A percentile compares a stretch with the other conserved stretches of the same genome.
Conservation (phyloP, 2,113 vertebrate species). For the Psammodynastes pulverulentus region DNA sequence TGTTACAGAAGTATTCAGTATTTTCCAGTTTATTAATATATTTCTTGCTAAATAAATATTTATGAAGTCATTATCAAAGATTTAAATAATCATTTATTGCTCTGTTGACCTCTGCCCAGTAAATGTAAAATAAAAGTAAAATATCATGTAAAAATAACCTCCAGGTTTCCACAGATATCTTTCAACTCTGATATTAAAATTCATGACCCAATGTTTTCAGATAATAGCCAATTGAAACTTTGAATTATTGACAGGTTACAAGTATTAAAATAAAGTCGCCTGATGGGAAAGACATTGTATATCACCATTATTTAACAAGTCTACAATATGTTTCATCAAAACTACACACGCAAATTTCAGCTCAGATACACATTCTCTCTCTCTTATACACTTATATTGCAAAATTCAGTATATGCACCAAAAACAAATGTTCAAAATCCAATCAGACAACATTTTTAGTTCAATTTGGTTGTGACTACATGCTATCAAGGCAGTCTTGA, state of each 20-base stretch:
- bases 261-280: neutral
- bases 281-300: neutral
- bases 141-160: slow-evolving; percentile 42
- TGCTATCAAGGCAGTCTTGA: neutral
- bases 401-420: neutral
- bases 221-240: slow-evolving; percentile 51
- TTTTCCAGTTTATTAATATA: slow-evolving; percentile 26
- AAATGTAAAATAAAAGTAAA: slow-evolving; percentile 30
- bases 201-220: slow-evolving; percentile 30
- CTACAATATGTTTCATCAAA: neutral
- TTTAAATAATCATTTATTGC: slow-evolving; percentile 28
- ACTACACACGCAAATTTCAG: neutral
- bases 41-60: slow-evolving; percentile 48
- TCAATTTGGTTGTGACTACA: neutral
- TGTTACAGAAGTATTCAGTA: neutral
- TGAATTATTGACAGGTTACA: slow-evolving; percentile 35
- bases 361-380: neutral
- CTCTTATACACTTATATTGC: neutral
- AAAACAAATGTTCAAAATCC: neutral
- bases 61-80: neutral
- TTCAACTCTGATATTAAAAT: slow-evolving; percentile 42
- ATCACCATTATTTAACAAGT: neutral
- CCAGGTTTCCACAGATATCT: slow-evolving; percentile 30
- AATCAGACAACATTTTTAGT: neutral
- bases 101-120: slow-evolving; percentile 22